phyloP scores from a whole-genome alignment of 2,797 vertebrate species.

The Aldrovandia affinis region DNA sequence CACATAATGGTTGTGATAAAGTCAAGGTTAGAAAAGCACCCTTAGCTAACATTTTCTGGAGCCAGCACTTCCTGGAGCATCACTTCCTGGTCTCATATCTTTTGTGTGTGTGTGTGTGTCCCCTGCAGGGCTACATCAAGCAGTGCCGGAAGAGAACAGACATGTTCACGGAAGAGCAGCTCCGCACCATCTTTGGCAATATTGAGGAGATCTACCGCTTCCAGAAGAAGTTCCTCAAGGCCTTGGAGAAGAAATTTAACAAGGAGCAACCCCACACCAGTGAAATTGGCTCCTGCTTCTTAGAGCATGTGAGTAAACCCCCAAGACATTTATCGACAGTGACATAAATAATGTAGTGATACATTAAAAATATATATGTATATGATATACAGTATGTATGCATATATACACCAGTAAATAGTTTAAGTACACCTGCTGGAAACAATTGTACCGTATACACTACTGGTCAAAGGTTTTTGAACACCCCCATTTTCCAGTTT shows the following conservation, averaged over 20 bases:
- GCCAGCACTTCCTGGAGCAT: background rate
- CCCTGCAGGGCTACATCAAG: conserved; percentile 95
- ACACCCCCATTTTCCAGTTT: no score
- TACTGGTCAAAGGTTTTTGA: no score
- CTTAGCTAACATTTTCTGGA: background rate
- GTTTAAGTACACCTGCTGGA: no score
- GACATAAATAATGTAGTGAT: background rate
- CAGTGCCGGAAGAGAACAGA: conserved; percentile 92
- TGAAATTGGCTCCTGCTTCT: conserved; percentile 94
- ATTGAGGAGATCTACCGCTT: conserved; percentile 95
- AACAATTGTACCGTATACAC: no score
- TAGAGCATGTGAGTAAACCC: conserved; percentile 84
- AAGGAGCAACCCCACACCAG: conserved; percentile 90
- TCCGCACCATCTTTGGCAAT: conserved; percentile 94
- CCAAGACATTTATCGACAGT: background rate
- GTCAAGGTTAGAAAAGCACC: background rate
- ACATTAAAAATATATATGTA: no score
- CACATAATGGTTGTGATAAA: no score
- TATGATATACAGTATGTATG: no score
- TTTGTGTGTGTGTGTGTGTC: no score
- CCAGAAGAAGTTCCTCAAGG: conserved; percentile 91
- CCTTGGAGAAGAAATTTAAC: conserved; percentile 90
- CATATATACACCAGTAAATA: no score
- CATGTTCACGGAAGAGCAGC: conserved; percentile 95
- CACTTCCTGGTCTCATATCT: background rate